These are phyloP conservation scores for Cyanoramphus novaezelandiae DNA, from an alignment of 2,113 vertebrate species.

Conservation along the genomic window DNA sequence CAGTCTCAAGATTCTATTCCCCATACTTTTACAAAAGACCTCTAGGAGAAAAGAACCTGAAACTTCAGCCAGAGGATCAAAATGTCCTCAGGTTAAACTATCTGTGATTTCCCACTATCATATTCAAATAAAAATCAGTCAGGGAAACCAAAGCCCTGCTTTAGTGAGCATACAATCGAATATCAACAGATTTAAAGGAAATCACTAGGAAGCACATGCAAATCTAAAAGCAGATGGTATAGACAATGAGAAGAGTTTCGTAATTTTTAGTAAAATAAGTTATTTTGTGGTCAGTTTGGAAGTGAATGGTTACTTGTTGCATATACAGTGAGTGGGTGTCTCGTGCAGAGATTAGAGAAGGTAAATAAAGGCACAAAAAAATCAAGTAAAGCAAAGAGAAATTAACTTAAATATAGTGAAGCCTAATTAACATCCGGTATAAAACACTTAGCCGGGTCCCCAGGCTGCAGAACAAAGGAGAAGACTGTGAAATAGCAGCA, in stretches of 20 bases:
- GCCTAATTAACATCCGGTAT: not conserved
- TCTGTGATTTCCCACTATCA: not conserved
- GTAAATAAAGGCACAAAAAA: not conserved
- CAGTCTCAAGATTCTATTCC: not conserved
- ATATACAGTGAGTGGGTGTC: accelerated
- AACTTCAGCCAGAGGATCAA: not conserved
- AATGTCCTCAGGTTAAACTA: not conserved
- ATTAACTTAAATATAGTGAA: not conserved
- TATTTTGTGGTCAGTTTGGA: not conserved
- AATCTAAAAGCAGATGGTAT: not conserved
- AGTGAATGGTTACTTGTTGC: not conserved
- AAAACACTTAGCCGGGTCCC: not conserved
- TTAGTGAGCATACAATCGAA: not conserved
- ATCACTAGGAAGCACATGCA: not conserved
- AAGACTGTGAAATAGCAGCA: accelerated
- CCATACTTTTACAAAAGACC: not conserved
- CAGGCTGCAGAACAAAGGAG: not conserved
- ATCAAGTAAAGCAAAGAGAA: not conserved
- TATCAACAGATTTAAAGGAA: not conserved
- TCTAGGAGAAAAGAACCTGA: not conserved
- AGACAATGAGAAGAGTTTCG: not conserved
- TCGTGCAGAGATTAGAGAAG: not conserved
- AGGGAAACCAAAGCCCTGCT: not conserved
- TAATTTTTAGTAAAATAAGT: not conserved
- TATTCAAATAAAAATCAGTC: not conserved